Percentiles rank a stretch among this genome's conserved stretches.
Evolutionary conservation across 2,113 vertebrate genomes (phyloP).

Genomic region (Clarias magur): DNA sequence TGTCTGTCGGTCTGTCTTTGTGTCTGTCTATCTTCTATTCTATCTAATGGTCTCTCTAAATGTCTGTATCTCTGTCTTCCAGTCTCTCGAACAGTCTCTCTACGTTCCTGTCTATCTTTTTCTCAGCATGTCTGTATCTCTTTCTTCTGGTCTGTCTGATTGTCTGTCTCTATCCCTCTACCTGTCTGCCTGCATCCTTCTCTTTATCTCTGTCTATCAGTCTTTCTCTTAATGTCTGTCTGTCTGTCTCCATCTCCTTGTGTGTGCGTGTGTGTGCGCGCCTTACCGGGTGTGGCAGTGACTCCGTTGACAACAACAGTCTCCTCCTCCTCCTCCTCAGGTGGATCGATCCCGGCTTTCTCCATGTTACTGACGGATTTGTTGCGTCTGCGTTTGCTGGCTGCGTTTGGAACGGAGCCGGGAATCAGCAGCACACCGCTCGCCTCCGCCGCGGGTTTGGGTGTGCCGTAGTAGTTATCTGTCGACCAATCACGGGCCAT

Average conservation of each 20-base stretch:
- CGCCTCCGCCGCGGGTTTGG: conserved; percentile 94
- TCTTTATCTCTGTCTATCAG: neutral
- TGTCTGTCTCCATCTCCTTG: neutral
- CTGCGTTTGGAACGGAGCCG: conserved; percentile 89
- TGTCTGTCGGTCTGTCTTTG: neutral
- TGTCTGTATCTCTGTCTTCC: neutral
- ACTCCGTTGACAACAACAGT: conserved; percentile 87
- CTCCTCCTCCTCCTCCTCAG: conserved; percentile 93
- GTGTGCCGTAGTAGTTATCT: conserved; percentile 99
- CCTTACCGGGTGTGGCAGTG: conserved; percentile 81
- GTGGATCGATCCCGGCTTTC: conserved; percentile 90
- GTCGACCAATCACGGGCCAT: conserved; percentile 27
- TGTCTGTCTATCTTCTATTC: neutral
- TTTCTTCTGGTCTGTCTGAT: neutral
- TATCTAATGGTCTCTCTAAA: neutral
- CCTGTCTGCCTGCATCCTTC: neutral
- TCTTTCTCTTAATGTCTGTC: neutral
- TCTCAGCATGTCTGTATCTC: neutral
- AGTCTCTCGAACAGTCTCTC: neutral
- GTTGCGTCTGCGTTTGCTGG: conserved; percentile 95
- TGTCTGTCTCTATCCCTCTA: neutral
- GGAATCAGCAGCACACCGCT: conserved; percentile 96
- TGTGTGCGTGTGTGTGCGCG: neutral
- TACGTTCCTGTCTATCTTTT: too few species aligned
- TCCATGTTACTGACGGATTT: conserved; percentile 99